Evolutionary conservation across 1,140 invertebrate genomes (phyloP), one percentile per base, ranked within the genome.

Genomic region (Epicauta chinensis): DNA sequence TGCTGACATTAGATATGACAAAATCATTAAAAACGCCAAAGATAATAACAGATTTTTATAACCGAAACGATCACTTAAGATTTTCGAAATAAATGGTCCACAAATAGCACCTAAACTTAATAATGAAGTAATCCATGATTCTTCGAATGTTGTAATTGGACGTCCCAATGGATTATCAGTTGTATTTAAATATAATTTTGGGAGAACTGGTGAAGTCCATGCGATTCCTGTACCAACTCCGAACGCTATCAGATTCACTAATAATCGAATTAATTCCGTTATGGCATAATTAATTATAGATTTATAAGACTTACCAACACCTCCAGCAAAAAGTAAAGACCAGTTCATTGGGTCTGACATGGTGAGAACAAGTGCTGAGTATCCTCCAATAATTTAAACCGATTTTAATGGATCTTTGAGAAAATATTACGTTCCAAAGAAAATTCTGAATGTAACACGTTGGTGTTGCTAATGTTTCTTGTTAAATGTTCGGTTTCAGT

Each of bases 121-220:
- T 9, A 93, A 68, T 0, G 87, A 87, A 0, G 84, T 85, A 50
- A 93, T 85, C 87, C 88, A 93, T 0, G 89, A 84, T 34, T 72
- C 70, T 59, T 87, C 71, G 1, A 78, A 74, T 0, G 55, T 12
- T 0, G 71, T 73, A 2, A 80, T 49, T 2, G 46, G 41, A 1
- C 48, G 51, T 0, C 71, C 72, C 11, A 68, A 43, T 0, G 64
- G 64, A 43, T 53, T 65, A 4, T 61, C 56, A 17, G 53, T 62
- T 3, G 55, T 53, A 4, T 60, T 41, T 13, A 40, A 17, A 2
- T 55, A 40, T 11, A 88, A 66, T 59, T 80, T 81, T 0, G 77
- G 72, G 2, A 80, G 70, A 1, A 82, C 69, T 0, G 87, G 84
- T 5, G 86, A 88, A 0, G 84, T 84, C 86, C 86, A 90, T 40